Percentiles rank a stretch among this genome's conserved stretches.
These are phyloP conservation scores for Sylvicapra grimmia DNA, from an alignment of 2,113 vertebrate genomes.

Conservation along the genomic window DNA sequence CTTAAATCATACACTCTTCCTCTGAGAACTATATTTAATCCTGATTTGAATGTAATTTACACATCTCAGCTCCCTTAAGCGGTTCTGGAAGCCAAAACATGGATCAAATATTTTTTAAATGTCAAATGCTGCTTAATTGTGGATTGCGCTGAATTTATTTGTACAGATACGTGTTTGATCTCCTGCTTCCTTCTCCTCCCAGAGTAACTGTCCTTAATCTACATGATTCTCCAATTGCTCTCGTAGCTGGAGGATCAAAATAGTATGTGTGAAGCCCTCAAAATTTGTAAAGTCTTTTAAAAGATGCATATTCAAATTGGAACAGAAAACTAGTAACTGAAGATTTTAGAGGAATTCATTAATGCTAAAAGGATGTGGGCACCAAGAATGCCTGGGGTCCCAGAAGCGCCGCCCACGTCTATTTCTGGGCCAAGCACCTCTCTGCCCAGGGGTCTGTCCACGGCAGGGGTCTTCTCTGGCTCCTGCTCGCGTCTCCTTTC, in stretches of 20 bases:
- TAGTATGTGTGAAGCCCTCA: neutral
- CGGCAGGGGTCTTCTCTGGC: neutral
- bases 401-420: accelerated
- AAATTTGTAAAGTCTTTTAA: neutral
- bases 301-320: neutral
- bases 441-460: neutral
- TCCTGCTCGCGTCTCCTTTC: accelerated
- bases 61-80: slow-evolving; percentile 74
- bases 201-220: slow-evolving; percentile 60
- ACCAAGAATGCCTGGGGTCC: neutral
- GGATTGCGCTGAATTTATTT: slow-evolving; percentile 69
- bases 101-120: slow-evolving; percentile 80
- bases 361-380: accelerated
- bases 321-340: neutral
- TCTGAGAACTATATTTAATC: slow-evolving; percentile 80
- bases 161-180: slow-evolving; percentile 69
- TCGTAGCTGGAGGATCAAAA: slow-evolving; percentile 22
- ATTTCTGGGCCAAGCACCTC: neutral
- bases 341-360: neutral
- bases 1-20: slow-evolving; percentile 75
- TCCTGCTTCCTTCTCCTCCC: slow-evolving; percentile 39
- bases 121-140: slow-evolving; percentile 75
- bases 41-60: slow-evolving; percentile 81
- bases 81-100: slow-evolving; percentile 78
- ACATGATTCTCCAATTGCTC: slow-evolving; percentile 14